A percentile compares a stretch with the other conserved stretches of the same genome.
Evolutionary conservation across 2,113 vertebrate species (phyloP).

Genomic region (sheep (Ovis aries)): DNA sequence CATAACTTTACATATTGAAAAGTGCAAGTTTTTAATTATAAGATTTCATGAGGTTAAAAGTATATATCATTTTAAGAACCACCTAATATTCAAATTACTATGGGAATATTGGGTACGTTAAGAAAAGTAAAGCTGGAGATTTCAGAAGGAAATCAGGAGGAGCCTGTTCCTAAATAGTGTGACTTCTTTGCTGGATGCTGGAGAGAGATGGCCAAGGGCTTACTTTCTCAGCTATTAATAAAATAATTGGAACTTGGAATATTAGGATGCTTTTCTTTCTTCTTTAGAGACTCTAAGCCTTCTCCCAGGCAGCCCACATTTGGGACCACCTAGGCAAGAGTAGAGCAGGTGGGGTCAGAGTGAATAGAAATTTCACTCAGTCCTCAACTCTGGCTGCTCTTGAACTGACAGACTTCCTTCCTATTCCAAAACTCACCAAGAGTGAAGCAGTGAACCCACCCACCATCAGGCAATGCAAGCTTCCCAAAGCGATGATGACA

Average conservation of each 20-base stretch:
- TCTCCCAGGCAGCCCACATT: neutral
- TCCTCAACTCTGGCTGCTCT: neutral
- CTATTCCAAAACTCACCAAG: neutral
- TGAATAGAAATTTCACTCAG: too few species aligned
- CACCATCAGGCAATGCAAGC: neutral
- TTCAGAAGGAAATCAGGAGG: neutral
- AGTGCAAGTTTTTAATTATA: neutral
- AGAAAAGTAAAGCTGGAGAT: neutral
- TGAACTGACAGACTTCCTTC: neutral
- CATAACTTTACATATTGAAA: neutral
- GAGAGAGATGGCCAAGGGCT: neutral
- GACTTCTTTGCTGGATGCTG: neutral
- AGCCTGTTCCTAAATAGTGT: neutral
- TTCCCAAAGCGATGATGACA: neutral
- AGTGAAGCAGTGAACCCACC: neutral
- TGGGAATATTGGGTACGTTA: neutral
- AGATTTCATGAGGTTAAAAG: neutral
- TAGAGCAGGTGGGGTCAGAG: neutral
- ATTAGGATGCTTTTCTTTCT: neutral
- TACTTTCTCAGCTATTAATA: neutral
- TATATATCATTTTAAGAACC: neutral
- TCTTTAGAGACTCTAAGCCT: neutral
- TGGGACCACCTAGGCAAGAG: neutral
- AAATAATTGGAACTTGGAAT: neutral
- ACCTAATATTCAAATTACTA: neutral